Evolutionary conservation across 2,888 invertebrate species (phyloP).

Genomic region (Operophtera brumata): DNA sequence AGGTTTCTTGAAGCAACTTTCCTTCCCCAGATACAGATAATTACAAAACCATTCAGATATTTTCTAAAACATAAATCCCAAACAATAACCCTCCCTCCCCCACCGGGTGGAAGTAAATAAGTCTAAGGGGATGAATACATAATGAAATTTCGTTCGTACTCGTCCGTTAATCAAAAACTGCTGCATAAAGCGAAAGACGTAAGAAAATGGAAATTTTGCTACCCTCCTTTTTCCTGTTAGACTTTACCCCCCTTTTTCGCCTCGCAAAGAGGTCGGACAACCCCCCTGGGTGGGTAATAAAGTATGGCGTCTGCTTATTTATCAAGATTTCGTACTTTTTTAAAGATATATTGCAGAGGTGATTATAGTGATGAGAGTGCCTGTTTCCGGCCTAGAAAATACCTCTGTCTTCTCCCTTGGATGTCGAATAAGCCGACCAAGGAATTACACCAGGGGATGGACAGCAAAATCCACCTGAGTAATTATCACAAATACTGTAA

Average conservation of each 20-base stretch:
- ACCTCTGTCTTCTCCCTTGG: no score
- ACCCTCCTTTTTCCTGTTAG: slow-evolving; percentile 80
- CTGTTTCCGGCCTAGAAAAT: no score
- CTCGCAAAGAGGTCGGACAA: slow-evolving; percentile 68
- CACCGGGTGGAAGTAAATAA: slow-evolving; percentile 38
- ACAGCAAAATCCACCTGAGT: no score
- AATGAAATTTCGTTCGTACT: slow-evolving; percentile 75
- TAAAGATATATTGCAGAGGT: no score
- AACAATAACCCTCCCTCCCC: slow-evolving; percentile 23
- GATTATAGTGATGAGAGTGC: no score
- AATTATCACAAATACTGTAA: no score
- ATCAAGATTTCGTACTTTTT: neutral
- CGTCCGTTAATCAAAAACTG: slow-evolving; percentile 80
- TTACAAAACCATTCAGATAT: slow-evolving; percentile 1
- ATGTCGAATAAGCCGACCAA: no score
- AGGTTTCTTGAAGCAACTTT: neutral
- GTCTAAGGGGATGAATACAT: slow-evolving; percentile 72
- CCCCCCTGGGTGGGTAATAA: slow-evolving; percentile 38
- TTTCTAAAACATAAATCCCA: slow-evolving; percentile 24
- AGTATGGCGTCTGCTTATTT: slow-evolving; percentile 44
- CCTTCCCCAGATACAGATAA: neutral
- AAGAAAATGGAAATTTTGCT: slow-evolving; percentile 81
- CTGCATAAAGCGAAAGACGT: slow-evolving; percentile 76
- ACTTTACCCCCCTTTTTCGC: slow-evolving; percentile 66
- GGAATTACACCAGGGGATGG: no score